Evolutionary conservation across 1,140 invertebrate species (phyloP).

Genomic region (Drosophila equinoxialis): DNA sequence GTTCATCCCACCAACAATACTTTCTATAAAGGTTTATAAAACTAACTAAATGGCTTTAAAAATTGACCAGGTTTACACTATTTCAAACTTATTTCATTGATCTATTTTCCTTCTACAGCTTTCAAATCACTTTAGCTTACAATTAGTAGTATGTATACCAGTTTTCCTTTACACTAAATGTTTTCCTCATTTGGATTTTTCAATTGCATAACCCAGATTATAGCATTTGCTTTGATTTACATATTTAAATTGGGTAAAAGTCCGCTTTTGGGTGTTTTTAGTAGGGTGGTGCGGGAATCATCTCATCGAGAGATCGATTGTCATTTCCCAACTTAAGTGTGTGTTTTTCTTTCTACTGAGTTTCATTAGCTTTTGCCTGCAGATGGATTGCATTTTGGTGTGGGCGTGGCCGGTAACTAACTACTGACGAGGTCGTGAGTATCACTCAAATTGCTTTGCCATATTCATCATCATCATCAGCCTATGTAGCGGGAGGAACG

Average conservation of each 20-base stretch:
- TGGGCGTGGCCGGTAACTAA: conserved; percentile 58
- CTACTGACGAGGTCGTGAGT: conserved; percentile 70
- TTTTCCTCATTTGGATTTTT: background rate
- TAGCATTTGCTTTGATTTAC: conserved; percentile 6
- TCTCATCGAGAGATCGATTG: conserved; percentile 37
- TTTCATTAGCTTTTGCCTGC: conserved; percentile 36
- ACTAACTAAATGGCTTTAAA: background rate
- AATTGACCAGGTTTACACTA: background rate
- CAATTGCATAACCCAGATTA: conserved; percentile 14
- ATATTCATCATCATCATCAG: conserved; percentile 48
- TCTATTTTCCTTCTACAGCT: background rate
- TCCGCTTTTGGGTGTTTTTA: conserved; percentile 2
- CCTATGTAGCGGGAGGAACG: background rate
- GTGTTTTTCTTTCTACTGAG: conserved; percentile 35
- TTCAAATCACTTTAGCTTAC: background rate
- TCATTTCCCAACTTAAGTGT: conserved; percentile 25
- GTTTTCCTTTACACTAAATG: background rate
- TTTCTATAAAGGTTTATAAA: background rate
- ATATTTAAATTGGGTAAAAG: conserved; percentile 18
- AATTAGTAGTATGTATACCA: background rate
- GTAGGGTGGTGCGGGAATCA: conserved; percentile 18
- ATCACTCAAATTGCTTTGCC: conserved; percentile 65
- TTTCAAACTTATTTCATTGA: too few species aligned
- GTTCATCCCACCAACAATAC: too few species aligned
- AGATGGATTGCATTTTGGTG: conserved; percentile 58